A percentile compares a stretch with the other conserved stretches of the same genome.
Evolutionary conservation across 2,888 invertebrate genomes (phyloP).

Genomic region (Stenodema calcarata): DNA sequence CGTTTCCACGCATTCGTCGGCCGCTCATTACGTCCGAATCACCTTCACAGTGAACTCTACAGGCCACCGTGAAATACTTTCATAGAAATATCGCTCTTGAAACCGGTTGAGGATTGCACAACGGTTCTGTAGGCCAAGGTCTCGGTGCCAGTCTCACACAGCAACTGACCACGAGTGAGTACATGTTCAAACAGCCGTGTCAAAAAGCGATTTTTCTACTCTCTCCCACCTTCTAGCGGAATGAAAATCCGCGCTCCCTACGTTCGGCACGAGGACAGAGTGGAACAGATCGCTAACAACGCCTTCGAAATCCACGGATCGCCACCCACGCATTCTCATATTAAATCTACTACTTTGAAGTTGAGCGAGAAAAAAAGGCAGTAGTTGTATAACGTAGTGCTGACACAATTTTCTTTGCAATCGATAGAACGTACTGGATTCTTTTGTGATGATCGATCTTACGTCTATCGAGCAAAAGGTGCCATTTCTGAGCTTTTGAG

Average conservation of each 20-base stretch:
- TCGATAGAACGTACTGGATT: background rate
- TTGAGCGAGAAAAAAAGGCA: background rate
- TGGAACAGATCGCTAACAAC: background rate
- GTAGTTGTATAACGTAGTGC: background rate
- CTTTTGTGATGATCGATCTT: background rate
- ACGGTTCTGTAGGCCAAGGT: background rate
- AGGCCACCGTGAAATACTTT: background rate
- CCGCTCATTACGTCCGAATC: background rate
- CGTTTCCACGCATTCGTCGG: background rate
- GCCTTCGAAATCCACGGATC: background rate
- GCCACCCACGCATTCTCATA: background rate
- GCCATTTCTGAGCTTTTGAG: background rate
- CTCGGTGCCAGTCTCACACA: background rate
- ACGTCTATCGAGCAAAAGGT: background rate
- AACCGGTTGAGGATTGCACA: background rate
- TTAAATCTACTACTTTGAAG: background rate
- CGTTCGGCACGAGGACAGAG: background rate
- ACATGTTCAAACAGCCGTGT: background rate
- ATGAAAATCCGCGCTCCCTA: background rate
- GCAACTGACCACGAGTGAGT: background rate
- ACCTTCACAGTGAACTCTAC: background rate
- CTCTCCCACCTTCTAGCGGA: background rate
- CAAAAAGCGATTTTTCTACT: background rate
- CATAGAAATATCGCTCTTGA: background rate
- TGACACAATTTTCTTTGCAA: background rate